A percentile compares a stretch with the other conserved stretches of the same genome.
Conservation (phyloP, 2,113 vertebrate genomes). For the Gymnobelideus leadbeateri region DNA sequence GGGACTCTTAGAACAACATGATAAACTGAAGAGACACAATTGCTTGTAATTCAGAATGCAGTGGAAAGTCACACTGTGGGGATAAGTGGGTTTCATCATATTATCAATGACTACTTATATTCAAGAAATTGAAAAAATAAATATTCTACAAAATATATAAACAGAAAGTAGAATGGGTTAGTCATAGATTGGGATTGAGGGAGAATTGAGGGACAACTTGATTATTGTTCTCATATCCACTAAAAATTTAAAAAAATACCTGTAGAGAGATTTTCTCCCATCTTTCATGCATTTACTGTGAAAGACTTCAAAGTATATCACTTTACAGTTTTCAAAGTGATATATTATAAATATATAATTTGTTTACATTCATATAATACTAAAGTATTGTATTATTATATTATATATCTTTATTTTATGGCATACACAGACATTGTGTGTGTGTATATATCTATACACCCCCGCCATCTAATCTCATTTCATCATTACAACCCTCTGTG, state of each 20-base stretch:
- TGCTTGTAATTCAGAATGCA: neutral
- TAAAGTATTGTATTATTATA: no score
- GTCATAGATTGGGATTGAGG: neutral
- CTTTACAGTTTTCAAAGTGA: no score
- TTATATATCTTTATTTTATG: neutral
- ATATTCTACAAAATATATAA: neutral
- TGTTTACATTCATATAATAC: neutral
- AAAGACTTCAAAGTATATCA: no score
- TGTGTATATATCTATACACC: neutral
- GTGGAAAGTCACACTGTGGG: neutral
- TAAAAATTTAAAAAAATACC: neutral
- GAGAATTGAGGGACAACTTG: neutral
- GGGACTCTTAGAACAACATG: neutral
- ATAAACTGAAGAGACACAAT: neutral
- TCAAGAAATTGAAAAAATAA: neutral
- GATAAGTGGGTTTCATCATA: neutral
- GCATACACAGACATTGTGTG: neutral
- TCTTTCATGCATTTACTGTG: no score
- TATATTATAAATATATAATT: neutral
- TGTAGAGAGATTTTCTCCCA: no score
- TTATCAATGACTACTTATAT: neutral
- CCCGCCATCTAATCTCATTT: neutral
- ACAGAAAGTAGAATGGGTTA: neutral
- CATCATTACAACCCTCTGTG: neutral
- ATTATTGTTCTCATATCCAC: neutral